Evolutionary conservation across 1,140 invertebrate genomes (phyloP), one percentile per base, ranked within the genome.

Genomic region (Prorops nasuta): DNA sequence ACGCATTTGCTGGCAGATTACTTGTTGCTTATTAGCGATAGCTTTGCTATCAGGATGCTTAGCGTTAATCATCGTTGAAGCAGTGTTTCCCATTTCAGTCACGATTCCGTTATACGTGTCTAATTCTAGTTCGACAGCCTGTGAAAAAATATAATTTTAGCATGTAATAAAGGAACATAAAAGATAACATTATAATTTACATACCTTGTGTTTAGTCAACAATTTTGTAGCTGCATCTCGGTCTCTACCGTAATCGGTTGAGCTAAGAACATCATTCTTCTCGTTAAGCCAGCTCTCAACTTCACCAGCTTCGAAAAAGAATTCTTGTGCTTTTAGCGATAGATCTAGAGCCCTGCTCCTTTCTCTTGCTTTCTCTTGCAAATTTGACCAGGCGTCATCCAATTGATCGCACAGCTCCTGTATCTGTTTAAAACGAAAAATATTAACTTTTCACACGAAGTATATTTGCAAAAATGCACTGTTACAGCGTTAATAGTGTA

Each of bases 61-160:
- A 3, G 82, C 75, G 34, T 82, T 80, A 2, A 94, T 86, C 84
- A 97, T 89, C 12, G 84, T 77, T 32, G 86, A 81, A 3, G 91
- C 93, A 44, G 85, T 88, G 67, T 90, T 89, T 12, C 91, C 91
- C 88, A 98, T 94, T 81, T 96, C 93, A 12, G 86, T 85, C 3
- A 96, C 89, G 38, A 98, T 92, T 14, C 90, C 91, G 57, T 87
- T 88, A 76, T 98, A 97, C 2, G 93, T 94, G 66, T 97, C 94
- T 51, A 97, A 77, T 75, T 98, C 94, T 17, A 96, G 78, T 66
- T 97, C 93, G 31, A 96, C 79, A 19, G 91, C 88, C 87, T 91
- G 60, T 16, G 39, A 67, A 64, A 51, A 24, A n/a, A n/a, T 43
- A 9, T 43, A 49, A 50, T 38, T 52, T 28, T 21, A 16, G 17